These are phyloP conservation scores for Rutilus rutilus DNA, from an alignment of 2,113 vertebrate species.

Conservation along the genomic window DNA sequence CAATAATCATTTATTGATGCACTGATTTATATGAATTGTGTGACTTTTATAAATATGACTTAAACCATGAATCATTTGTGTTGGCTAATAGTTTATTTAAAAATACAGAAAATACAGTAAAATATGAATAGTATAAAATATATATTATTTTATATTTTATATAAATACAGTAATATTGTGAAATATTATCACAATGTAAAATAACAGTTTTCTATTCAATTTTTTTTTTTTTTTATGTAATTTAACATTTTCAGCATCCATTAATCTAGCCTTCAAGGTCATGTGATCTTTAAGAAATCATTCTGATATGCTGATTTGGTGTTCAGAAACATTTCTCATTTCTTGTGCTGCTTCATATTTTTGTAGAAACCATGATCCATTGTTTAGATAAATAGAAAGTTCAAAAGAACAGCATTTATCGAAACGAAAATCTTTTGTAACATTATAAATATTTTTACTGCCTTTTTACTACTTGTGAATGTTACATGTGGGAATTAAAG, in stretches of 20 bases:
- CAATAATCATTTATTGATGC: too few species aligned
- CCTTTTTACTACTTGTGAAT: too few species aligned
- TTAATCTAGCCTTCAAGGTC: background rate
- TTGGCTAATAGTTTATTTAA: background rate
- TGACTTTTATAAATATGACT: background rate
- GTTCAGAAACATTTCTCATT: background rate
- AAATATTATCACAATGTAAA: background rate
- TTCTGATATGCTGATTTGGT: background rate
- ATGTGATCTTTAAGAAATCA: background rate
- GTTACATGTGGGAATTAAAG: too few species aligned
- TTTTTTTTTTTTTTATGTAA: too few species aligned
- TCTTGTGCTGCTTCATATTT: background rate
- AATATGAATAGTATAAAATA: background rate
- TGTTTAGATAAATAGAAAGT: background rate
- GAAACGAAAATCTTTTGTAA: background rate
- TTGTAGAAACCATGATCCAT: background rate
- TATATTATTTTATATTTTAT: too few species aligned
- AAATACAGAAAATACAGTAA: background rate
- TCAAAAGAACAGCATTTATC: background rate
- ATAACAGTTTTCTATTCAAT: background rate
- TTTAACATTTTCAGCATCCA: background rate
- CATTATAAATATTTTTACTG: background rate
- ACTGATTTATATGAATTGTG: background rate
- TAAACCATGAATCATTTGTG: background rate
- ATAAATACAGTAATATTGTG: background rate